Evolutionary conservation across 2,797 vertebrate genomes (phyloP), one percentile per base, ranked within the genome.

Genomic region (Scyliorhinus canicula): DNA sequence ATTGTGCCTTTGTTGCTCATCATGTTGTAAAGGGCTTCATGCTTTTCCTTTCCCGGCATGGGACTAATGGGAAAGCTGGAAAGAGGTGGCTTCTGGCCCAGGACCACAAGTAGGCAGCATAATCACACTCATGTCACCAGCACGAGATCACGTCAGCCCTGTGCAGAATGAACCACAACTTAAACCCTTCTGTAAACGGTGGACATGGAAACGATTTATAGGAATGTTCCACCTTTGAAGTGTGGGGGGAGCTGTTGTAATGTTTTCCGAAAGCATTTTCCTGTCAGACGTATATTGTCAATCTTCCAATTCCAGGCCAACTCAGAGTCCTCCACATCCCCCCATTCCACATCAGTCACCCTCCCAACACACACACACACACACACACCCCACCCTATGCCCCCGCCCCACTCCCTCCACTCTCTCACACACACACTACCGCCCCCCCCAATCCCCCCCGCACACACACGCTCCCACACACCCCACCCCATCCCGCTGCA

Each of bases 31-130:
- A 93, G 47, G 90, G 24, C 60, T 40, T 93, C 60, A 47, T 67
- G 21, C n/a, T 69, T 67, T 12, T 93, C 47, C 60, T 69, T 93
- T 67, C 91, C 91, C 69, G 91, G n/a, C n/a, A n/a, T 93, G 91
- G 91, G 63, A 93, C 47, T 35, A 93, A 69, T 69, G 91, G 60
- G 63, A 69, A 65, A 47, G 26, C 52, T 35, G 5, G 26, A 47
- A 26, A 67, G 69, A 40, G 24, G 40, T 65, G 91, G 91, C 90
- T 44, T 40, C 9, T 4, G 19, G 90, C 90, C 90, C 90, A 93
- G 60, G 24, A 93, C 63, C 63, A 67, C 40, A 67, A 69, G 91
- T n/a, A 93, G 91, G 91, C 60, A 93, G 91, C 40, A 65, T 11
- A 44, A 67, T 69, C 63, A 69, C 91, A 93, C 91, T 44, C 40